Evolutionary conservation across 2,797 vertebrate genomes (phyloP).

Genomic region (Rhinatrema bivittatum): DNA sequence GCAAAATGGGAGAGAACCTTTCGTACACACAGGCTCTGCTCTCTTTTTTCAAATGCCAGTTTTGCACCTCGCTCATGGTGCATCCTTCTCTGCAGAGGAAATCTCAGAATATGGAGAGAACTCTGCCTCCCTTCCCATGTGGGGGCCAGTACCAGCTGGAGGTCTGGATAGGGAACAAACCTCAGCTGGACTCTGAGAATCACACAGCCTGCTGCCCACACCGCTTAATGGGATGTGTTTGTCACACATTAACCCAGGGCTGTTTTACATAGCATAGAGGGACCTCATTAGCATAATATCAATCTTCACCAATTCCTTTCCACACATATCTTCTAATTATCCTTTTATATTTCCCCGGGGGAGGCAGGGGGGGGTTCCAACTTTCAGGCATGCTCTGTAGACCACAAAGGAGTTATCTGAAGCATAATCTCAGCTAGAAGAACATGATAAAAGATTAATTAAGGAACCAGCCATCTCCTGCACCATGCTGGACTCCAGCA

Average conservation of each 20-base stretch:
- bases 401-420: neutral
- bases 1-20: too few relatives aligned
- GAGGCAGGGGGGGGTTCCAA: neutral
- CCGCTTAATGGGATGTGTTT: slow-evolving; percentile 4
- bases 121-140: neutral
- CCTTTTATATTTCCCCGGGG: neutral
- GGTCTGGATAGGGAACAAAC: slow-evolving; percentile 1
- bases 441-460: neutral
- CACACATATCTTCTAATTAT: neutral
- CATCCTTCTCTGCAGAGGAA: too few relatives aligned
- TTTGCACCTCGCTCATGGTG: too few relatives aligned
- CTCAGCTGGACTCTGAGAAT: slow-evolving; percentile 1
- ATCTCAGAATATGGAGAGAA: neutral
- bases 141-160: neutral
- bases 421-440: neutral
- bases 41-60: too few relatives aligned
- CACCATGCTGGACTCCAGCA: neutral
- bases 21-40: neutral
- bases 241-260: slow-evolving; percentile 11
- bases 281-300: neutral
- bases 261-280: neutral
- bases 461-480: neutral
- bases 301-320: neutral
- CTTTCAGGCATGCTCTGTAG: neutral
- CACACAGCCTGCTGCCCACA: too few relatives aligned